Percentiles rank a stretch among this genome's conserved stretches.
phyloP scores from a whole-genome alignment of 2,113 vertebrate genomes.

The Stomatorhinus ivindoensis region DNA sequence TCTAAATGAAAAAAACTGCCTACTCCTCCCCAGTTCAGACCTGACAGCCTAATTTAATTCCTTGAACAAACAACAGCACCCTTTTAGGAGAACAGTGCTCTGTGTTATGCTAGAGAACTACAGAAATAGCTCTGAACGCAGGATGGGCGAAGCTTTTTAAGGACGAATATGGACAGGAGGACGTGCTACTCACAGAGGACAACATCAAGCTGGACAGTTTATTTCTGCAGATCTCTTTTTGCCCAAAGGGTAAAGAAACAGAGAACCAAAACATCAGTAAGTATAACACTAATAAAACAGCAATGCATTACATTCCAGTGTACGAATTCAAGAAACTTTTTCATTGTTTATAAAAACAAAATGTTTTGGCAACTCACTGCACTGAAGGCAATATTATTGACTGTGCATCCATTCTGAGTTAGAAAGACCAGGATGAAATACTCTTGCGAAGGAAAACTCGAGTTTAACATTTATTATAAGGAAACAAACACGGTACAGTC shows the following conservation, averaged over 20 bases:
- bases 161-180: neutral
- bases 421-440: neutral
- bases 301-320: neutral
- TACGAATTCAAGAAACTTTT: neutral
- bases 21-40: neutral
- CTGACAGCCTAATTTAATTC: constrained; percentile 1
- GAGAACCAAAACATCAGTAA: neutral
- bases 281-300: neutral
- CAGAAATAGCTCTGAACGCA: neutral
- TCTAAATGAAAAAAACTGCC: neutral
- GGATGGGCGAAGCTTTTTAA: neutral
- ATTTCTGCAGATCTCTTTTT: neutral
- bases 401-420: neutral
- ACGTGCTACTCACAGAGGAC: neutral
- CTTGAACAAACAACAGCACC: neutral
- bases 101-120: neutral
- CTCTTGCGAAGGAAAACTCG: neutral
- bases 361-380: neutral
- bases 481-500: neutral
- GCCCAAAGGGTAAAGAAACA: neutral
- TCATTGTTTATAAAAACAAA: neutral
- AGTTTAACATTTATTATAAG: neutral
- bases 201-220: neutral
- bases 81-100: neutral
- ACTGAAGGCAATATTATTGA: neutral